Conservation (phyloP, 1,140 invertebrate species). For the Bombus confusus region DNA sequence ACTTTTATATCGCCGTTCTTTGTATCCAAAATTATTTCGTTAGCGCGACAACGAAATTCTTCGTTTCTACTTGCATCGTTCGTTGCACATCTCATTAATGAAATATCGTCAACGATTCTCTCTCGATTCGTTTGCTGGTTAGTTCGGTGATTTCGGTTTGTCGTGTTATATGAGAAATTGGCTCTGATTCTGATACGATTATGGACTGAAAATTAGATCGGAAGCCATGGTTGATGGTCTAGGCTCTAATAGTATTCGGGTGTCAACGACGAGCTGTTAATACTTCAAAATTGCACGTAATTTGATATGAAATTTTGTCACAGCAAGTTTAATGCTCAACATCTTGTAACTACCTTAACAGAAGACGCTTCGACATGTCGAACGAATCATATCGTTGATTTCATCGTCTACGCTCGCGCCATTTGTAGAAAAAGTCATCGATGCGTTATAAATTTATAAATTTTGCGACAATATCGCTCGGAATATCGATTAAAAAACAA, state of each 20-base stretch:
- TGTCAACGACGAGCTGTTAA: background rate
- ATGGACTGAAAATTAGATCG: background rate
- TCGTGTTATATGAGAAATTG: background rate
- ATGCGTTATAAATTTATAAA: too few species aligned
- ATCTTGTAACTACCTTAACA: too few species aligned
- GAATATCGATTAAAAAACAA: too few species aligned
- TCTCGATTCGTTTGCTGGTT: background rate
- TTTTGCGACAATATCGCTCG: too few species aligned
- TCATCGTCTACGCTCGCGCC: background rate
- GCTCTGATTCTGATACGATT: background rate
- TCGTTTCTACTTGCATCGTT: background rate
- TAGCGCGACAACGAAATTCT: background rate
- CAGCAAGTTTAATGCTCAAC: background rate
- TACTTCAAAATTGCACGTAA: background rate
- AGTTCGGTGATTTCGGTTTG: too few species aligned
- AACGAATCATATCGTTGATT: background rate
- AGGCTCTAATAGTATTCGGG: conserved; percentile 7
- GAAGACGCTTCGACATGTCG: background rate
- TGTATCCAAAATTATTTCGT: background rate
- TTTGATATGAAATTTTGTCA: background rate
- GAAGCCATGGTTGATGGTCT: background rate
- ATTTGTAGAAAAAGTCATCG: too few species aligned
- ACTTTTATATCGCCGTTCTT: background rate
- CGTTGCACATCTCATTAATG: background rate
- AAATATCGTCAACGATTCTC: background rate